A percentile compares a stretch with the other conserved stretches of the same genome.
phyloP scores from a whole-genome alignment of 2,888 invertebrate species.

The Liopterus haemorrhoidalis region DNA sequence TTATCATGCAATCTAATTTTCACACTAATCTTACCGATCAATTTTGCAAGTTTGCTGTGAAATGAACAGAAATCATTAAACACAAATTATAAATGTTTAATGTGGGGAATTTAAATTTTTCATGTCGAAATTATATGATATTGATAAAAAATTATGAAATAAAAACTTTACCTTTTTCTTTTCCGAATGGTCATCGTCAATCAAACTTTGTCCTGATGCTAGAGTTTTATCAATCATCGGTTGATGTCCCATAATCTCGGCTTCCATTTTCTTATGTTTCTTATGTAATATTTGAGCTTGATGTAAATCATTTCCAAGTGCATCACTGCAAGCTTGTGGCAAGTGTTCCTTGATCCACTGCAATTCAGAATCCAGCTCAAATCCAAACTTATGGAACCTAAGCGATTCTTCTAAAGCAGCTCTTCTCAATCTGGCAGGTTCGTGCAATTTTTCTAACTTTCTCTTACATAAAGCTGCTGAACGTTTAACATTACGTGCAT shows the following conservation, averaged over 20 bases:
- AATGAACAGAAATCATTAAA: too few species aligned
- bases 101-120: too few species aligned
- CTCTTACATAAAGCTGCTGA: slow-evolving; percentile 70
- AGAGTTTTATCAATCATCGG: slow-evolving; percentile 79
- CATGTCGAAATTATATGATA: too few species aligned
- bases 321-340: slow-evolving; percentile 70
- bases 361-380: slow-evolving; percentile 86
- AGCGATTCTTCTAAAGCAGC: slow-evolving; percentile 78
- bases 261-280: slow-evolving; percentile 88
- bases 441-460: slow-evolving; percentile 63
- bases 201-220: slow-evolving; percentile 67
- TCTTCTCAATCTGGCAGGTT: slow-evolving; percentile 65
- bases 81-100: too few species aligned
- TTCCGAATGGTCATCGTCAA: slow-evolving; percentile 75
- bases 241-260: slow-evolving; percentile 81
- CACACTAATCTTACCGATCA: too few species aligned
- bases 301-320: slow-evolving; percentile 77
- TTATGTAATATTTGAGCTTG: slow-evolving; percentile 88
- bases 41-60: too few species aligned
- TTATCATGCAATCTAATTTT: too few species aligned
- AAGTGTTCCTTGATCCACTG: slow-evolving; percentile 93
- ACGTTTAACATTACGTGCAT: slow-evolving; percentile 76
- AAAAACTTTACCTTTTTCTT: slow-evolving; percentile 56
- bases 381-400: slow-evolving; percentile 85
- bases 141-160: too few species aligned